These are phyloP conservation scores for Hypsibius dujardini DNA, from an alignment of 1,140 invertebrate species.

Conservation along the genomic window DNA sequence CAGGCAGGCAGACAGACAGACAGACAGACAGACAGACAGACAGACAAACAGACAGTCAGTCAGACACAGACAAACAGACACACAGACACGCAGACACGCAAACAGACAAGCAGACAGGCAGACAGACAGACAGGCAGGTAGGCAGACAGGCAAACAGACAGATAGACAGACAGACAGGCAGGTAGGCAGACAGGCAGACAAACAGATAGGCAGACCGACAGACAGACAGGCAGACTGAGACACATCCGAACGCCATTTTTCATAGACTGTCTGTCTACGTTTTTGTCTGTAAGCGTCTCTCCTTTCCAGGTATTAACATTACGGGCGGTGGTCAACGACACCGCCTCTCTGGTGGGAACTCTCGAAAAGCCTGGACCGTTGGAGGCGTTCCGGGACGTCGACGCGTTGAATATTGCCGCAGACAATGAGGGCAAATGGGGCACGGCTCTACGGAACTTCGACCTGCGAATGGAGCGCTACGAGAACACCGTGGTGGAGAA, in stretches of 20 bases:
- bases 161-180: not conserved
- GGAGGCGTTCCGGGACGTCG: not conserved
- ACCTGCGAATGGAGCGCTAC: not conserved
- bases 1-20: not conserved
- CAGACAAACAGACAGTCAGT: not conserved
- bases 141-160: too few relatives aligned
- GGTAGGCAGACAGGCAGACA: not conserved
- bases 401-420: not conserved
- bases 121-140: too few relatives aligned
- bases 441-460: not conserved
- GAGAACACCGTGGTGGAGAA: not conserved
- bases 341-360: not conserved
- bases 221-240: too few relatives aligned
- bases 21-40: not conserved
- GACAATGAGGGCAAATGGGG: not conserved
- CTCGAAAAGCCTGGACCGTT: not conserved
- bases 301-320: not conserved
- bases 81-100: not conserved
- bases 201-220: not conserved
- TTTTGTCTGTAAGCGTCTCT: not conserved
- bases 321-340: not conserved
- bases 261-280: not conserved
- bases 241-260: too few relatives aligned
- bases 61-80: not conserved
- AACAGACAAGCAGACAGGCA: too few relatives aligned